phyloP scores from a whole-genome alignment of 1,140 invertebrate species.

The Parapsyche elsis region DNA sequence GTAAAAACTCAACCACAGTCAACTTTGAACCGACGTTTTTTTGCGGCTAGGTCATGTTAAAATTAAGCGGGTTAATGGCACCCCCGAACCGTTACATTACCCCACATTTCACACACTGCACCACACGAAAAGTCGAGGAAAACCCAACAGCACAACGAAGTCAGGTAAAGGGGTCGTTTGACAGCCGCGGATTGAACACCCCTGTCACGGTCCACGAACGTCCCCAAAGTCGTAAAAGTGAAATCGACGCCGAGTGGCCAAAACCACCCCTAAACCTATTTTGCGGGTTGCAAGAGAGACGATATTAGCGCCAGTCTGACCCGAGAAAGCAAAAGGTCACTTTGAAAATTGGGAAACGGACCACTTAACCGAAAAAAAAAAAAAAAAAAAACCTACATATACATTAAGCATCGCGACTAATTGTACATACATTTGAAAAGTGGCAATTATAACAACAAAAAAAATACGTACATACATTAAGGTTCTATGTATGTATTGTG shows the following conservation, averaged over 20 bases:
- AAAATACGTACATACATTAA: too few relatives aligned
- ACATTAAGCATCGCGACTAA: too few relatives aligned
- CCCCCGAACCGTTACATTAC: not conserved
- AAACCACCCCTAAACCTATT: not conserved
- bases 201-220: not conserved
- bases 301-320: too few relatives aligned
- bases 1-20: too few relatives aligned
- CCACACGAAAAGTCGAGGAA: not conserved
- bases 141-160: not conserved
- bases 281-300: not conserved
- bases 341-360: too few relatives aligned
- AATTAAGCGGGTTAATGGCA: not conserved
- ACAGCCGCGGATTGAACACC: not conserved
- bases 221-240: not conserved
- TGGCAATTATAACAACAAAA: too few relatives aligned
- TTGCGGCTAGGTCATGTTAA: not conserved
- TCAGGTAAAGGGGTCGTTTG: not conserved
- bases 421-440: too few relatives aligned
- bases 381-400: too few relatives aligned
- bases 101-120: not conserved
- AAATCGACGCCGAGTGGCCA: not conserved
- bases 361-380: too few relatives aligned
- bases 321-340: too few relatives aligned
- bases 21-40: not conserved
- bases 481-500: too few relatives aligned